phyloP scores from a whole-genome alignment of 2,113 vertebrate species.

The Myocastor coypus region DNA sequence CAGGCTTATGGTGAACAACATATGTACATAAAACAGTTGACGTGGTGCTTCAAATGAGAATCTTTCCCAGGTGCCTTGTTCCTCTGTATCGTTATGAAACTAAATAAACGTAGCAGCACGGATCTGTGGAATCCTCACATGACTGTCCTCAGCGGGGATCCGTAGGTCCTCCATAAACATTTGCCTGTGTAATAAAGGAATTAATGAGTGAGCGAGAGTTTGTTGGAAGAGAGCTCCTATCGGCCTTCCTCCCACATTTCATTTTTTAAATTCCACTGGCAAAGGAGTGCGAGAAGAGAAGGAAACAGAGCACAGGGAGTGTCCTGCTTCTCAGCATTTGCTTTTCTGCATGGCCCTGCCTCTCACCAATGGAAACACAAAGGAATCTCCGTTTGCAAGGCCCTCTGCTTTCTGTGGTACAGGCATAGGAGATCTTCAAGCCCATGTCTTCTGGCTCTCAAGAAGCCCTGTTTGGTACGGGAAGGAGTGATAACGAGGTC shows the following conservation, averaged over 20 bases:
- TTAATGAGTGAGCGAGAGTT: neutral
- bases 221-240: neutral
- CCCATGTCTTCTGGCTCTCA: neutral
- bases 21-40: constrained; percentile 33
- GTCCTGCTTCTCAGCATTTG: neutral
- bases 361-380: neutral
- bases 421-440: neutral
- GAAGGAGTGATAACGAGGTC: constrained; percentile 13
- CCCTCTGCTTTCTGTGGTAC: neutral
- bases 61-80: neutral
- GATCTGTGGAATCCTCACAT: neutral
- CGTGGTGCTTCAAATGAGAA: neutral
- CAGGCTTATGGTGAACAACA: constrained; percentile 5
- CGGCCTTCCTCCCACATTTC: constrained; percentile 18
- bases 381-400: neutral
- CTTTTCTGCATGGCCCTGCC: neutral
- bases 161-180: neutral
- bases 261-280: constrained; percentile 33
- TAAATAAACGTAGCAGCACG: neutral
- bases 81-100: neutral
- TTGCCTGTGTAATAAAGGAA: constrained; percentile 2
- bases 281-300: constrained; percentile 27
- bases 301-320: neutral
- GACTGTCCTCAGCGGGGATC: neutral
- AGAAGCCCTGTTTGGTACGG: neutral